Base-by-base conservation (phyloP, 2,113 vertebrate genomes). In the Pogonocichla stellata region DNA sequence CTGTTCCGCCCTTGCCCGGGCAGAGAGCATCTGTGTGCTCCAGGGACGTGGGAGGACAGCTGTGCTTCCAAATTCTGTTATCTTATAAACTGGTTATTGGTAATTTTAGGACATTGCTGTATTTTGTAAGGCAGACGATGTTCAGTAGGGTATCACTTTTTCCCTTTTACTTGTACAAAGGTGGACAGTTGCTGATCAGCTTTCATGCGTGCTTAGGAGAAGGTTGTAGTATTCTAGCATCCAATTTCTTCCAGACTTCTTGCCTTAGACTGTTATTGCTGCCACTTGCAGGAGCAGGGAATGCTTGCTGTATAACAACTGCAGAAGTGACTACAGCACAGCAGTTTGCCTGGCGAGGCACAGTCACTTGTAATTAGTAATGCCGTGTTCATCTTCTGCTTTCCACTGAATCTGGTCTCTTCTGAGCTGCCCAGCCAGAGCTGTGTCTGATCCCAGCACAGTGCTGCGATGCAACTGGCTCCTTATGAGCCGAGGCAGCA, bases 21-120 rank as follows among this genome's bases (percentile, higher is more conserved):
- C 29, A 8, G 22, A 53, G 80, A 50, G 38, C 26, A 40, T 17
- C 36, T 2, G 3, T 4, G n/a, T 62, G 53, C 80, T 8, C 31
- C 15, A 6, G 58, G 58, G 14, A 19, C n/a, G 1, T 0, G 3
- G 60, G 6, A 87, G 54, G 51, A 28, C 64, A 48, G 31, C 79
- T 56, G 26, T 2, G 1, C 80, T 29, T 42, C 40, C 40, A 43
- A 9, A 15, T 38, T 7, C 58, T 65, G 26, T 24, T 65, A 15
- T 19, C 34, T 45, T 19, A 8, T 6, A 17, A 29, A 9, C 0
- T 14, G 50, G 5, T 24, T 43, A 2, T 29, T 13, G 5, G n/a
- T 9, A 16, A 7, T 57, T 60, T 22, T 3, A 14, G 42, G 54
- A 12, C 22, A 15, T 2, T 5, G 15, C n/a, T 33, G 8, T 28